These are phyloP conservation scores for Noctua comes DNA, from an alignment of 2,888 invertebrate genomes.

Conservation along the genomic window DNA sequence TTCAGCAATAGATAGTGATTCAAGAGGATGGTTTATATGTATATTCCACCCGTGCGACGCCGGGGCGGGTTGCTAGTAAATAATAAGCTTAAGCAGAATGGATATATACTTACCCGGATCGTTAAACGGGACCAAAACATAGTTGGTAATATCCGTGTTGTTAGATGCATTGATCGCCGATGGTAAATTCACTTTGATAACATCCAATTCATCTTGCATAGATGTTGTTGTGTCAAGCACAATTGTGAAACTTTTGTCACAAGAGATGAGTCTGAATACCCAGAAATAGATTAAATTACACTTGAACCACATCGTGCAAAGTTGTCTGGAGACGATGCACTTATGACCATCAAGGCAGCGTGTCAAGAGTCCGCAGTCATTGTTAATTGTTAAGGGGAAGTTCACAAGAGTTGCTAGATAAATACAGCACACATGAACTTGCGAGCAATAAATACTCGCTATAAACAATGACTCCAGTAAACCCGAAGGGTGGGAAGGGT, in stretches of 20 bases:
- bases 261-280: conserved; percentile 9
- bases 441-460: background rate
- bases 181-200: conserved; percentile 71
- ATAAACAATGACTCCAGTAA: background rate
- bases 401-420: background rate
- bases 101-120: conserved; percentile 69
- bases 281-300: conserved; percentile 28
- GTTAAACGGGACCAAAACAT: conserved; percentile 71
- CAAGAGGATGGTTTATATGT: too few relatives aligned
- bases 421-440: background rate
- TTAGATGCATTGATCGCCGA: conserved; percentile 45
- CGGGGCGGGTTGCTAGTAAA: background rate
- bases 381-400: conserved; percentile 35
- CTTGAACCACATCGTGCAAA: conserved; percentile 57
- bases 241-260: conserved; percentile 75
- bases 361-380: background rate
- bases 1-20: too few relatives aligned
- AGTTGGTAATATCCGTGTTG: conserved; percentile 63
- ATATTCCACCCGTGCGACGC: too few relatives aligned
- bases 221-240: conserved; percentile 78
- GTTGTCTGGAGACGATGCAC: conserved; percentile 10
- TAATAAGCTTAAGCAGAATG: background rate
- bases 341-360: background rate
- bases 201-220: conserved; percentile 75
- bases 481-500: background rate